Base-by-base conservation (phyloP, 2,888 invertebrate genomes). In the Cephus rjabovi region DNA sequence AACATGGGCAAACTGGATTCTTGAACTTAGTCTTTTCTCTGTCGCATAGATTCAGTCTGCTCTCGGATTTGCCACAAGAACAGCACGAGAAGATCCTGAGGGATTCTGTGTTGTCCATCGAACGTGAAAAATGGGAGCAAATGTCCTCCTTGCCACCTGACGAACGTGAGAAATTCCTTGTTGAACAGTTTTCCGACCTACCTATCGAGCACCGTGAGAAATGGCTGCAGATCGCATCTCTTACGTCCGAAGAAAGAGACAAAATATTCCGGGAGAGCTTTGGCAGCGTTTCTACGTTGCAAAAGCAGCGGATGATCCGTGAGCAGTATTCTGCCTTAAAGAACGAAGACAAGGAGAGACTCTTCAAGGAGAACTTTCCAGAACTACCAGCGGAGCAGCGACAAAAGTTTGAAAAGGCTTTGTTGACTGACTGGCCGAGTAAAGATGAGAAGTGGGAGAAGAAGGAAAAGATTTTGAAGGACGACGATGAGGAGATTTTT, bases 401-500 rank as follows among this genome's bases (percentile, higher is more conserved):
- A 89, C 93, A 93, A 83, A 94, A 93, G 86, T 94, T 94, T 77
- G 94, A 94, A 85, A 89, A 90, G 78, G 91, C 91, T 23, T 83
- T 91, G 74, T 75, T 94, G 80, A 93, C 92, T 83, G 93, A 93
- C 84, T 91, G 93, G 89, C 86, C 86, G 75, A 83, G 82, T 12
- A 76, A 81, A 33, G 86, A 83, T 12, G 33, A 33, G 71, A 71
- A 31, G 31, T 71, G 71, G 71, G 71, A 71, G 76, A 87, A 88
- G 75, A 89, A 90, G 81, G 87, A 87, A 81, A 83, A 73, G 71
- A 74, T 33, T 33, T 76, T 78, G 31, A 83, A 85, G 76, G 83
- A 85, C 33, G 93, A 93, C 78, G 92, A 93, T 77, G 95, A 95
- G 75, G 94, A 95, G 40, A 93, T 95, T 80, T 95, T 95, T 86